Evolutionary conservation across 1,140 invertebrate species (phyloP), one percentile per base, ranked within the genome.

Genomic region (Lordiphosa clarofinis): DNA sequence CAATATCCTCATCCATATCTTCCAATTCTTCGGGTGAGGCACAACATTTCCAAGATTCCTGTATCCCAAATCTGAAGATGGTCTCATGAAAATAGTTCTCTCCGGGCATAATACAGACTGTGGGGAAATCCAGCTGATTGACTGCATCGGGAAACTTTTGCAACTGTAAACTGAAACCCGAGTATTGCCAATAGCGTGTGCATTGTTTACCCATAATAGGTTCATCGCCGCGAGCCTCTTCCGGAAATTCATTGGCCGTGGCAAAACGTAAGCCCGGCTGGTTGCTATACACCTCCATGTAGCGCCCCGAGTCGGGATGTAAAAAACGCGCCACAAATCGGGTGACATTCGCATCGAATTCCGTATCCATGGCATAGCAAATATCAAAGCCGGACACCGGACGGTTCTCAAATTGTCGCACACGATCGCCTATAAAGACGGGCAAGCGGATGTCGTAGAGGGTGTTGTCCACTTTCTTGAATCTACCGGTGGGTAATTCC

Each of bases 231-330:
- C 50, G 60, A 0, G 46, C 12, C 66, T 91, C 90, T 46, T 89
- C 61, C 0, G 94, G 94, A 0, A 98, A 90, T 68, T 90, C 93
- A 84, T 96, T 95, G 0, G 91, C 90, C 0, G 96, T 97, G 75
- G 97, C 97, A 63, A 98, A 93, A 71, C 97, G 96, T 10, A 98
- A 92, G 5, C 96, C 96, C 1, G 96, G 96, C 81, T 98, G 96
- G 87, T 96, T 94, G 19, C 94, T 94, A 55, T 92, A 93, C 0
- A 97, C 90, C 75, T 96, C 94, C 56, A 98, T 75, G 6, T 69
- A 90, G 54, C 96, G 91, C 3, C 78, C 79, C 2, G 64, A 66
- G 1, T 66, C 95, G 93, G 65, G 91, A 92, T 82, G 76, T 12
- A 84, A 35, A 12, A 86, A 79, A 3, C 49, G 36, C 5, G 55